Percentiles rank a stretch among this genome's conserved stretches.
These are phyloP conservation scores for Acomys russatus DNA, from an alignment of 2,797 vertebrate species.

Conservation along the genomic window DNA sequence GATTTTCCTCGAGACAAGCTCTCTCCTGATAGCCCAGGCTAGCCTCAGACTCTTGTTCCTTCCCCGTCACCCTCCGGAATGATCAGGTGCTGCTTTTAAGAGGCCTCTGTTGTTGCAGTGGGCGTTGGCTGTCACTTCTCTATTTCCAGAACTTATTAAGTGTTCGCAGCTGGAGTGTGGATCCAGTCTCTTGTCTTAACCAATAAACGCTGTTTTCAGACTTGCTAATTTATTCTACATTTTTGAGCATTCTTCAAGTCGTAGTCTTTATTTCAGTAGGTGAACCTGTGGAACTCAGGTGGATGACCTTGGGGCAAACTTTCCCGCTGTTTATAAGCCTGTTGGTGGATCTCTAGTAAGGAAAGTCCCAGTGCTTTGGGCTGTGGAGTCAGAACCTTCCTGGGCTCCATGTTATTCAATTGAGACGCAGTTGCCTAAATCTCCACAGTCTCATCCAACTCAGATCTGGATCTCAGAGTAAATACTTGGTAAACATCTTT, in stretches of 20 bases:
- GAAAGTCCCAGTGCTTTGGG: background rate
- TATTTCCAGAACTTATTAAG: background rate
- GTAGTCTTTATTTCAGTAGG: background rate
- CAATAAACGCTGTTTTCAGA: background rate
- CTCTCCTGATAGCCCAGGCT: background rate
- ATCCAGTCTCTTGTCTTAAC: background rate
- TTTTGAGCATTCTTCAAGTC: conserved; percentile 41
- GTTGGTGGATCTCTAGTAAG: background rate
- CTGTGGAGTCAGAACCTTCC: background rate
- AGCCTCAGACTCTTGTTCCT: background rate
- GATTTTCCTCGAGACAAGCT: background rate
- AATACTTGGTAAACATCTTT: background rate
- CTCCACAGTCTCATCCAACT: background rate
- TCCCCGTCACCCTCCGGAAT: background rate
- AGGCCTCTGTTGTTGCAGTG: background rate
- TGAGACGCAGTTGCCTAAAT: background rate
- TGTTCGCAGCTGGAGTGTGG: background rate
- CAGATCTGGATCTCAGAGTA: background rate
- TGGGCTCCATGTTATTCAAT: background rate
- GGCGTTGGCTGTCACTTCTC: background rate
- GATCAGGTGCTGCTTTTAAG: background rate
- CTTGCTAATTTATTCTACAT: background rate
- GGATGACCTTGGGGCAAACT: background rate
- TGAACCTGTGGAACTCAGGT: background rate
- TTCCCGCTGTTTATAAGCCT: background rate